A percentile compares a stretch with the other conserved stretches of the same genome.
phyloP scores from a whole-genome alignment of 1,140 invertebrate genomes.

The Xylocopa sonorina region DNA sequence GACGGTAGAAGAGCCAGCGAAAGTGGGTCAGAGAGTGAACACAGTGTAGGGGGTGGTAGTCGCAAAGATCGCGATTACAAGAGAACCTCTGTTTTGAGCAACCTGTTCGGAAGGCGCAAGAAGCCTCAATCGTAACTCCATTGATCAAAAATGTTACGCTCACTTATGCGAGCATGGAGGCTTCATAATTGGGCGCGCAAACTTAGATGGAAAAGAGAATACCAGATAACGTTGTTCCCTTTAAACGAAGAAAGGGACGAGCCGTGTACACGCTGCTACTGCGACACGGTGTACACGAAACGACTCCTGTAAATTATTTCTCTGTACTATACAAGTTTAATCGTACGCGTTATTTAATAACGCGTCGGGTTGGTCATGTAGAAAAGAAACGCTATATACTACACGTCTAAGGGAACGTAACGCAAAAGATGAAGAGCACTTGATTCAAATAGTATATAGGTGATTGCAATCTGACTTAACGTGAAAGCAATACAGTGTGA shows the following conservation, averaged over 20 bases:
- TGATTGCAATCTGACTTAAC: not conserved
- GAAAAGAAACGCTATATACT: not conserved
- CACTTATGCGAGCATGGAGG: slow-evolving; percentile 23
- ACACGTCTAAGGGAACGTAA: not conserved
- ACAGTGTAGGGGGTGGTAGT: slow-evolving; percentile 72
- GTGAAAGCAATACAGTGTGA: not conserved
- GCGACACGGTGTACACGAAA: slow-evolving; percentile 24
- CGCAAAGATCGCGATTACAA: slow-evolving; percentile 80
- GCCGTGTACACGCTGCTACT: slow-evolving; percentile 20
- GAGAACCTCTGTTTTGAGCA: slow-evolving; percentile 80
- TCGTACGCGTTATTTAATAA: slow-evolving; percentile 26
- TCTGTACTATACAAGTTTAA: slow-evolving; percentile 43
- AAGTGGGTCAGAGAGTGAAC: slow-evolving; percentile 81
- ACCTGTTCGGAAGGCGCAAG: slow-evolving; percentile 79
- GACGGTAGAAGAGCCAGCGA: slow-evolving; percentile 77
- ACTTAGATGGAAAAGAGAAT: slow-evolving; percentile 11
- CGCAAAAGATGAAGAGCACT: not conserved
- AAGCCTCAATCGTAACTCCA: slow-evolving; percentile 77
- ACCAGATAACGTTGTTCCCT: slow-evolving; percentile 18
- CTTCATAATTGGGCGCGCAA: not conserved
- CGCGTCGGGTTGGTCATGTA: slow-evolving; percentile 17
- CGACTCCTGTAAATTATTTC: slow-evolving; percentile 51
- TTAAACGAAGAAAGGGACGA: slow-evolving; percentile 15
- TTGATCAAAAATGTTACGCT: not conserved
- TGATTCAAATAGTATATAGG: not conserved